Base-by-base conservation (phyloP, 2,797 vertebrate species). In the Linurgus olivaceus region DNA sequence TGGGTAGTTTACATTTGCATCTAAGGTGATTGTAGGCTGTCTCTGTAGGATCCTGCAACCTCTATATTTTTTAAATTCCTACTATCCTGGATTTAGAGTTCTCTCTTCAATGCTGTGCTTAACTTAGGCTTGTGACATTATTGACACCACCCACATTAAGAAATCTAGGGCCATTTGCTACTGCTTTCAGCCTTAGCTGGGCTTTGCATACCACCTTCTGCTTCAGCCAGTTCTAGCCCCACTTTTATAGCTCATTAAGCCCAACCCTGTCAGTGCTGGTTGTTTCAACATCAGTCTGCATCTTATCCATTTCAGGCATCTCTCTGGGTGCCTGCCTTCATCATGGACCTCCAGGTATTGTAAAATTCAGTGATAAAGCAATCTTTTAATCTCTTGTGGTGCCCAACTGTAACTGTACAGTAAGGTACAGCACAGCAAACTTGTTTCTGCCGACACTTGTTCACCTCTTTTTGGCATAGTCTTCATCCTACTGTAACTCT, bases 241-340 rank as follows among this genome's bases (percentile, higher is more conserved):
- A 47, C 66, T 88, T 75, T 80, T 72, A 59, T 55, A 83, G 82
- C 82, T 68, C 50, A 72, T 84, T 48, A 75, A 92, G 48, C 51
- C 65, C 15, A 90, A 26, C 66, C 86, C 65, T 93, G 86, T 37
- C 71, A 76, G 42, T 45, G 58, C 76, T 76, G 82, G 70, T 87
- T 91, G 50, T 96, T 96, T 89, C 93, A 93, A 90, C 90, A 95
- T 19, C 55, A 51, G 44, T 71, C 83, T 96, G 76, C 76, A 77
- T 57, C 74, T 96, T 96, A 93, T 88, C 90, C 88, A 47, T 48
- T 87, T 85, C 57, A 88, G 75, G 80, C 70, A 90, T 95, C 91
- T 95, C 62, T 90, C 61, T 76, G 47, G 77, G 86, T 92, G 47
- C 83, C 88, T 90, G 70, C 66, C 42, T 4, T 95, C 76, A 88